Evolutionary conservation across 2,888 invertebrate genomes (phyloP), one percentile per base, ranked within the genome.

Genomic region (Agrochola lychnidis): DNA sequence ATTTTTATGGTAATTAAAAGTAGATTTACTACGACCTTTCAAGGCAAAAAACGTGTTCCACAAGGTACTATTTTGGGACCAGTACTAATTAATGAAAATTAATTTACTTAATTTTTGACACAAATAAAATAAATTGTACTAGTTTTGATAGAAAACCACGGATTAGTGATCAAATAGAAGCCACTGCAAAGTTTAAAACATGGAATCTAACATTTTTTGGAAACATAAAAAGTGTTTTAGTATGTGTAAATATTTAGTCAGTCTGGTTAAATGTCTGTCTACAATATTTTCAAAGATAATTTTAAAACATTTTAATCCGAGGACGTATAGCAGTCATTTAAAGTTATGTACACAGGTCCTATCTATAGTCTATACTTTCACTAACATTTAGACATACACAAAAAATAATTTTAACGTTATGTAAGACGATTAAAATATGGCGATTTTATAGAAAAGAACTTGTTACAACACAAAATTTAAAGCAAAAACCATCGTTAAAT

Each of bases 1-100:
- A 66, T 68, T 85, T 82, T 77, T 73, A 83, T 81, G 83, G 70
- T 79, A 85, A 70, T 84, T 74, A 73, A 74, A 81, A 70, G 66
- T 67, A 73, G 53, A 76, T 59, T 62, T 76, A 72, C 25, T 67
- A 22, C 61, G 25, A 62, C 51, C 53, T 84, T 73, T 30, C n/a
- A 71, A 42, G 16, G n/a, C 22, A 68, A 67, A 70, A 53, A 69
- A 62, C 66, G 19, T 25, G 62, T 74, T 72, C 63, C 40, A 30
- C 86, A 78, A 19, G 79, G 83, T 70, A 72, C 66, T 66, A 70
- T 78, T 61, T 72, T 75, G 22, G 83, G 67, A 2, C 73, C 86
- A 53, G 2, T 56, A 9, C n/a, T 59, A 68, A 76, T 30, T 14
- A 53, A 25, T 14, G 3, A 12, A 62, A 45, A 48, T 45, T n/a